phyloP scores from a whole-genome alignment of 2,888 invertebrate species.

The Eristalis tenax region DNA sequence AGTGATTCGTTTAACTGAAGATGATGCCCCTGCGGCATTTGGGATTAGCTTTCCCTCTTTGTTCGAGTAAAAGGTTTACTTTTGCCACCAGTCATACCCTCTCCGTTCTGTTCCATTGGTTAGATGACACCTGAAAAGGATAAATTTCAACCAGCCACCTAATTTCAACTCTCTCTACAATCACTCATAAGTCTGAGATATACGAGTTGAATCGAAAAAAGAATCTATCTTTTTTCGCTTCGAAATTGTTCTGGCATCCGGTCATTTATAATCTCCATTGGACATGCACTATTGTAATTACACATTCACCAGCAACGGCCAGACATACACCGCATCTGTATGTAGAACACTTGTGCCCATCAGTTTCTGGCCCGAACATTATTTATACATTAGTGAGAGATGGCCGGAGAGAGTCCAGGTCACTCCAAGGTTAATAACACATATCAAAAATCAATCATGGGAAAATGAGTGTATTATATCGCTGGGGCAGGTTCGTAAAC shows the following conservation, averaged over 20 bases:
- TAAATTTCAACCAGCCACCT: neutral
- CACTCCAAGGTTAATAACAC: slow-evolving; percentile 56
- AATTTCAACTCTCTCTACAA: neutral
- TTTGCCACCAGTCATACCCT: neutral
- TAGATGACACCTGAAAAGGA: slow-evolving; percentile 53
- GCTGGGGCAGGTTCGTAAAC: slow-evolving; percentile 14
- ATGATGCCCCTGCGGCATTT: slow-evolving; percentile 17
- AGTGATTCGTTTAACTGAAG: slow-evolving; percentile 40
- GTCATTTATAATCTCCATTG: slow-evolving; percentile 30
- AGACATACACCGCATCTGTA: neutral
- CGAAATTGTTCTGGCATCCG: slow-evolving; percentile 32
- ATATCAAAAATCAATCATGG: slow-evolving; percentile 63
- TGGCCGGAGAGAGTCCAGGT: slow-evolving; percentile 5
- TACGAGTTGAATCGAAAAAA: neutral
- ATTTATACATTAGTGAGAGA: slow-evolving; percentile 32
- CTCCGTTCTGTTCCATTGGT: slow-evolving; percentile 19
- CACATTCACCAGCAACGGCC: neutral
- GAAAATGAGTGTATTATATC: slow-evolving; percentile 40
- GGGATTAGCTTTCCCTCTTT: slow-evolving; percentile 28
- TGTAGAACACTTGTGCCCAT: neutral
- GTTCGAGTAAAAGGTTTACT: neutral
- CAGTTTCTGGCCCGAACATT: slow-evolving; percentile 30
- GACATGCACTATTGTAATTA: slow-evolving; percentile 41
- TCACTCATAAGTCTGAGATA: neutral
- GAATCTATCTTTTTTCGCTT: slow-evolving; percentile 31